phyloP scores from a whole-genome alignment of 2,113 vertebrate species.

The Chloroceryle aenea region DNA sequence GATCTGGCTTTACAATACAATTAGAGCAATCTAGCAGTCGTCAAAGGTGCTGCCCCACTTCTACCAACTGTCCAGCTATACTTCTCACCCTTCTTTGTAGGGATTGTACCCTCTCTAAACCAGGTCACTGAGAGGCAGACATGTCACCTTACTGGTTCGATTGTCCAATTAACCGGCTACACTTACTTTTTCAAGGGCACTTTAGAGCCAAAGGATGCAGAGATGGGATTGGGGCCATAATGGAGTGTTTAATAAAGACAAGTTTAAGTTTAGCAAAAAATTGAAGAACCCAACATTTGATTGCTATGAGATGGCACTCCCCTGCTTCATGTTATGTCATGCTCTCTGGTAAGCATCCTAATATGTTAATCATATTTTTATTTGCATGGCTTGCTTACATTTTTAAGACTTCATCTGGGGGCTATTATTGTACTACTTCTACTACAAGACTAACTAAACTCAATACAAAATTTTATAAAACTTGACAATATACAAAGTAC shows the following conservation, averaged over 20 bases:
- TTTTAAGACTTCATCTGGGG: not conserved
- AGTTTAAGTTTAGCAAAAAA: not conserved
- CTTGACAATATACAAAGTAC: not conserved
- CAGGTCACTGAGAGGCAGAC: not conserved
- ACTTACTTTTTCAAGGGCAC: not conserved
- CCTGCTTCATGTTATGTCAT: not conserved
- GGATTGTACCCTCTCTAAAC: not conserved
- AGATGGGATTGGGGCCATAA: not conserved
- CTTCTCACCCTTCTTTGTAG: not conserved
- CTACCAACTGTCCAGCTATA: not conserved
- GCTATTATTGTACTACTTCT: not conserved
- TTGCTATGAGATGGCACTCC: not conserved
- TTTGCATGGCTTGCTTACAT: not conserved
- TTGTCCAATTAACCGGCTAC: not conserved
- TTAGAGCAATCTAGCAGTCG: not conserved
- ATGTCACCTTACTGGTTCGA: accelerated
- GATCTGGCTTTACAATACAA: not conserved
- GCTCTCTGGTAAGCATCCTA: not conserved
- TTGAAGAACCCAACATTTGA: accelerated
- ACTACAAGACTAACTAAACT: not conserved
- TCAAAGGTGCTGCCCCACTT: not conserved
- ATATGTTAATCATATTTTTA: not conserved
- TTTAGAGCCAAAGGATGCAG: not conserved
- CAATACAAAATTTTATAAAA: not conserved
- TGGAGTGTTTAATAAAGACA: not conserved